Evolutionary conservation across 2,888 invertebrate species (phyloP).

Genomic region (Noctuana brunneofusca): DNA sequence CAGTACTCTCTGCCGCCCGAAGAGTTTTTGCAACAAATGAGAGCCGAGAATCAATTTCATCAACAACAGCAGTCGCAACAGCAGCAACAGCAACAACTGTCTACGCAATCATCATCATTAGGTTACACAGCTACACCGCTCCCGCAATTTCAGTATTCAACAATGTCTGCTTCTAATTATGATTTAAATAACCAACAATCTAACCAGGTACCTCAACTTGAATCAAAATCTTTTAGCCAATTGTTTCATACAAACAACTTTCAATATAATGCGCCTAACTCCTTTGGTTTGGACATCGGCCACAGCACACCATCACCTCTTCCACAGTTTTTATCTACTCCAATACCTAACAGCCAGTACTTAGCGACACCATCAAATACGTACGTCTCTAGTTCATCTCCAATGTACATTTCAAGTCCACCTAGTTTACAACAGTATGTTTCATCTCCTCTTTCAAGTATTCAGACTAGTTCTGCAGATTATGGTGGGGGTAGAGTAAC

Average conservation of each 20-base stretch:
- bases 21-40: constrained; percentile 73
- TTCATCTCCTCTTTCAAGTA: constrained; percentile 67
- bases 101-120: constrained; percentile 63
- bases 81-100: constrained; percentile 46
- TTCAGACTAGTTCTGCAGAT: constrained; percentile 64
- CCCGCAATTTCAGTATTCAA: constrained; percentile 71
- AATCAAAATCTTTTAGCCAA: constrained; percentile 60
- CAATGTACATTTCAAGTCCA: constrained; percentile 70
- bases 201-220: constrained; percentile 57
- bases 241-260: constrained; percentile 56
- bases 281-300: constrained; percentile 55
- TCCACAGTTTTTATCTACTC: constrained; percentile 65
- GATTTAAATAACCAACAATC: constrained; percentile 57
- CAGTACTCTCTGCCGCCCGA: constrained; percentile 79
- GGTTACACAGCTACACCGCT: constrained; percentile 73
- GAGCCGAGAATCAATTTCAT: constrained; percentile 68
- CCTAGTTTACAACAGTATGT: constrained; percentile 66
- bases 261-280: constrained; percentile 60
- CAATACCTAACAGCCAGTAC: constrained; percentile 63
- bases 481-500: constrained; percentile 60
- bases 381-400: constrained; percentile 71
- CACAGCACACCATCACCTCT: constrained; percentile 68
- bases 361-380: constrained; percentile 62
- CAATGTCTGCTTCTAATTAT: constrained; percentile 57
- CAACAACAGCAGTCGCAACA: constrained; percentile 51